A percentile compares a stretch with the other conserved stretches of the same genome.
These are phyloP conservation scores for Poeciliopsis retropinna DNA, from an alignment of 2,113 vertebrate genomes.

Conservation along the genomic window DNA sequence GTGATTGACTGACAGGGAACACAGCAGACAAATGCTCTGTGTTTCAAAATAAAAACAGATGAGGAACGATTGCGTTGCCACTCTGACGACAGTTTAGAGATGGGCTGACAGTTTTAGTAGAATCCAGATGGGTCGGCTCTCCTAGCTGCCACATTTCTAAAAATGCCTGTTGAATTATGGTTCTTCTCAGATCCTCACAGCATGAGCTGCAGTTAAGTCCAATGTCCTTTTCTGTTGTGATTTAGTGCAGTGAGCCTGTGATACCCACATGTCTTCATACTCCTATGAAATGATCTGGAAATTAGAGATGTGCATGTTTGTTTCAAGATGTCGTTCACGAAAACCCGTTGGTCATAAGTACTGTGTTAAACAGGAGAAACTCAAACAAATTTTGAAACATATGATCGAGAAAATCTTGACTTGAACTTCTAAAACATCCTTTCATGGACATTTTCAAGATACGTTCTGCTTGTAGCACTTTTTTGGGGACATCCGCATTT, in stretches of 20 bases:
- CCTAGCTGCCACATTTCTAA: constrained; percentile 8
- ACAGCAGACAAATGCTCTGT: constrained; percentile 12
- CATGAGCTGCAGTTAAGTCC: neutral
- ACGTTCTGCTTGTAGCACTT: neutral
- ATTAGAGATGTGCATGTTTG: neutral
- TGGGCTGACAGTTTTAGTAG: constrained; percentile 24
- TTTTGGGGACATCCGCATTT: neutral
- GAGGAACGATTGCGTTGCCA: constrained; percentile 10
- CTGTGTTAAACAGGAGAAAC: neutral
- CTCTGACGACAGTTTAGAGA: constrained; percentile 25
- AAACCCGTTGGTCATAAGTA: neutral
- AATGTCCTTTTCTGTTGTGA: neutral
- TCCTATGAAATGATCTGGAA: neutral
- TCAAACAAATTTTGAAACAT: neutral
- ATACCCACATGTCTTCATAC: neutral
- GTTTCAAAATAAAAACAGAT: constrained; percentile 18
- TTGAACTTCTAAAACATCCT: neutral
- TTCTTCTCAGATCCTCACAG: neutral
- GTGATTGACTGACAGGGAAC: constrained; percentile 42
- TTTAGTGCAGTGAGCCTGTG: neutral
- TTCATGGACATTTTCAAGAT: neutral
- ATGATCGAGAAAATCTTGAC: neutral
- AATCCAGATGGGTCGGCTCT: constrained; percentile 34
- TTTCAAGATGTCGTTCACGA: neutral
- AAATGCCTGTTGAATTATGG: neutral